A percentile compares a stretch with the other conserved stretches of the same genome.
phyloP scores from a whole-genome alignment of 2,113 vertebrate species.

The Chascanopsetta lugubris region DNA sequence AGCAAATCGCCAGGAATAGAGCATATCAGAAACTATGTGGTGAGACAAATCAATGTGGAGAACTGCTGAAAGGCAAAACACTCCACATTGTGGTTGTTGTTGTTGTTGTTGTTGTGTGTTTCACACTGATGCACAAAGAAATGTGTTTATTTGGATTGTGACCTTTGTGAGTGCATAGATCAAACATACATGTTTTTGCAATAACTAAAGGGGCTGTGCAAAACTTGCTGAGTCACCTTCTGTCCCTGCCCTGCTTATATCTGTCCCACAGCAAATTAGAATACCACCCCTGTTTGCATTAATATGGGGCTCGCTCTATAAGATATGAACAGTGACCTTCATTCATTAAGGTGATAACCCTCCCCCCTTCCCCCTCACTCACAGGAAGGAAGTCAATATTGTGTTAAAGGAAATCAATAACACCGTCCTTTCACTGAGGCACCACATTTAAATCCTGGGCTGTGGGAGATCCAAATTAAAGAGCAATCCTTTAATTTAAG shows the following conservation, averaged over 20 bases:
- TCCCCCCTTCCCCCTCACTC: constrained; percentile 50
- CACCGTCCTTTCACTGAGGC: constrained; percentile 56
- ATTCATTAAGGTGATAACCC: constrained; percentile 66
- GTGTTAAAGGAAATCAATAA: constrained; percentile 81
- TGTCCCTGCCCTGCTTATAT: constrained; percentile 3
- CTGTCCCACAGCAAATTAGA: constrained; percentile 30
- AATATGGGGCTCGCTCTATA: constrained; percentile 30
- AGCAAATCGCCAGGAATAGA: not conserved
- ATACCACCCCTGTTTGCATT: constrained; percentile 45
- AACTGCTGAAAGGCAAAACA: not conserved
- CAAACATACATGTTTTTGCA: not conserved
- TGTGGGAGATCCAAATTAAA: constrained; percentile 48
- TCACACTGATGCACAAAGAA: too few relatives aligned
- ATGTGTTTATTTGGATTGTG: not conserved
- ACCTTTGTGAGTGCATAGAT: not conserved
- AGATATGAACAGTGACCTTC: constrained; percentile 67
- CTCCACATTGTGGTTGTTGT: not conserved
- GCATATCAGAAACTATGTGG: not conserved
- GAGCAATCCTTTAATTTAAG: constrained; percentile 52
- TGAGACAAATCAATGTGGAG: too few relatives aligned
- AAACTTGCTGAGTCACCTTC: constrained; percentile 18
- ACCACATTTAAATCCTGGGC: constrained; percentile 54
- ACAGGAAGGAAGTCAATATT: constrained; percentile 72
- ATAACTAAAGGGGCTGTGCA: not conserved
- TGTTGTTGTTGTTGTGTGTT: not conserved